Conservation (phyloP, 92 coral and sea anemone genomes). For the Anthopleura xanthogrammica region DNA sequence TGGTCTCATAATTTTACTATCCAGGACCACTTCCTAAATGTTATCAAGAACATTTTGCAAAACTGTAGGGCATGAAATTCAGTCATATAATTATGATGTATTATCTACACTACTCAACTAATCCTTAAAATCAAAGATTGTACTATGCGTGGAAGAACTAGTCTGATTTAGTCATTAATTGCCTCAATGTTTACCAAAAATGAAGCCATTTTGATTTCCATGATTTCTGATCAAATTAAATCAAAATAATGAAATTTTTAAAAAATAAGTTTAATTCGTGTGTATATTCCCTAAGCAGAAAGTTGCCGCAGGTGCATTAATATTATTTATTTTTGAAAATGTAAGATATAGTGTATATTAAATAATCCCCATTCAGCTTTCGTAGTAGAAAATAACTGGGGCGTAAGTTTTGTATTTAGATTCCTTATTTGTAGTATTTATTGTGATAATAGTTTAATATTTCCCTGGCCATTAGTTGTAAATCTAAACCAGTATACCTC, state of each 20-base stretch:
- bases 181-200: not conserved
- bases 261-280: not conserved
- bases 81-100: no score
- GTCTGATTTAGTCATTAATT: not conserved
- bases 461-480: not conserved
- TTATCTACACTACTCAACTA: no score
- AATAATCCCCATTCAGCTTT: not conserved
- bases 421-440: not conserved
- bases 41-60: no score
- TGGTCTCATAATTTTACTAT: no score
- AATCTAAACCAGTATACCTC: not conserved
- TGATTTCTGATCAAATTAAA: not conserved
- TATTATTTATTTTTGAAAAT: constrained; percentile 7
- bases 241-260: not conserved
- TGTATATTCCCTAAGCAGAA: not conserved
- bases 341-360: constrained; percentile 4
- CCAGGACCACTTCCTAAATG: no score
- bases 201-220: not conserved
- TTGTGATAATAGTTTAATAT: not conserved
- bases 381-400: not conserved
- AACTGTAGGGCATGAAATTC: no score
- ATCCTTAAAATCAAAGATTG: no score
- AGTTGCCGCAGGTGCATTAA: not conserved
- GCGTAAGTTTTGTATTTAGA: not conserved
- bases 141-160: no score